Base-by-base conservation (phyloP, 2,113 vertebrate species). In the Sula dactylatra region DNA sequence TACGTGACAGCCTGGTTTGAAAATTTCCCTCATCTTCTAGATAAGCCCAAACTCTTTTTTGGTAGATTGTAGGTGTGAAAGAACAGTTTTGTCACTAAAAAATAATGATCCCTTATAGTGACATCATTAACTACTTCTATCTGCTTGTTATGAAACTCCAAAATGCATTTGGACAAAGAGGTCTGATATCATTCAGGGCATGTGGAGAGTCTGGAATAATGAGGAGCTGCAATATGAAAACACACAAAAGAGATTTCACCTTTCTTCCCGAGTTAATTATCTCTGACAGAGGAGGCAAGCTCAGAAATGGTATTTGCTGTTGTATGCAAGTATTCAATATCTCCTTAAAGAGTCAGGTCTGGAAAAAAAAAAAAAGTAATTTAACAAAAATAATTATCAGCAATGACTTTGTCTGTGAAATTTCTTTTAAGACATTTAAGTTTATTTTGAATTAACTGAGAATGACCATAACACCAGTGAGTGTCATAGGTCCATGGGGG, bases 121-220 rank as follows among this genome's bases (percentile, higher is more conserved):
- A 74, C 85, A 96, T 83, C 85, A 81, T 90, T 93, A 96, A 88
- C 42, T 83, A 20, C 76, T 92, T 86, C 88, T 86, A 26, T 50
- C 82, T 92, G 45, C 40, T 49, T 50, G 49, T 72, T 92, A 78
- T 38, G 59, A 87, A 84, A 64, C 52, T 70, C 67, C 72, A 66
- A 94, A 93, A 66, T 16, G 25, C 52, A 49, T 84, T 83, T 81
- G 56, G 69, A 80, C 82, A 94, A 86, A 91, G 69, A 64, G 0
- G 0, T 71, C 56, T 79, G 64, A n/a, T 85, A 94, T 26, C 71
- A 92, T 54, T 76, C 69, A 84, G 86, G 80, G 19, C 69, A 91
- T 65, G 44, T 36, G 76, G 47, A 93, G 29, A 91, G 19, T 9
- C 70, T 82, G 69, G 65, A 78, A 86, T 93, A 94, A 94, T 49